These are phyloP conservation scores for Sebastes ruberrimus DNA, from an alignment of 2,797 vertebrate species.

Conservation along the genomic window DNA sequence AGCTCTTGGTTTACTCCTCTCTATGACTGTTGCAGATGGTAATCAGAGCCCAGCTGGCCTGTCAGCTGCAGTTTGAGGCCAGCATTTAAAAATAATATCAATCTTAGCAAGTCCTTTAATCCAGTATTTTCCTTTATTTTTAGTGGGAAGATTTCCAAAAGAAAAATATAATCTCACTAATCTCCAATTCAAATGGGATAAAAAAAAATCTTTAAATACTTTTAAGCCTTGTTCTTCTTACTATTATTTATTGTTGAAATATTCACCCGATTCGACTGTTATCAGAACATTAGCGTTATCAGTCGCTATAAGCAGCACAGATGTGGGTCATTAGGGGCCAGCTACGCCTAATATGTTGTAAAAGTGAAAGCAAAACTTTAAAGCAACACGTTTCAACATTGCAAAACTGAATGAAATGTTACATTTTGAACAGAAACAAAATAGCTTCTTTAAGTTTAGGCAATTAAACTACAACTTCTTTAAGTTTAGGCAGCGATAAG, in stretches of 20 bases:
- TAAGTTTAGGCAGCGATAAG: too few relatives aligned
- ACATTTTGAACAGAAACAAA: too few relatives aligned
- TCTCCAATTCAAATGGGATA: not conserved
- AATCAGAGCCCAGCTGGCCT: slow-evolving; percentile 66
- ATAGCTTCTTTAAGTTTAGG: too few relatives aligned
- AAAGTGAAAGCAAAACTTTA: too few relatives aligned
- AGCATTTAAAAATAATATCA: slow-evolving; percentile 59
- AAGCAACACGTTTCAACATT: too few relatives aligned
- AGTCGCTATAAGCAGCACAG: too few relatives aligned
- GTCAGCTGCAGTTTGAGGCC: slow-evolving; percentile 47
- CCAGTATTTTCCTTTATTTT: slow-evolving; percentile 33
- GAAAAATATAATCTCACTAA: slow-evolving; percentile 12
- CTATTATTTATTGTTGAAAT: not conserved
- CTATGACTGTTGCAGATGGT: slow-evolving; percentile 71
- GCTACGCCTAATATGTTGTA: too few relatives aligned
- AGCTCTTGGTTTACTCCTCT: slow-evolving; percentile 50
- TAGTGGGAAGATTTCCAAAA: slow-evolving; percentile 3
- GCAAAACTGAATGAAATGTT: too few relatives aligned
- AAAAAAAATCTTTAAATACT: not conserved
- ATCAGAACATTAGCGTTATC: too few relatives aligned
- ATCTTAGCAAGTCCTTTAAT: slow-evolving; percentile 37
- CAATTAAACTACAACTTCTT: too few relatives aligned
- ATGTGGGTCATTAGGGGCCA: too few relatives aligned
- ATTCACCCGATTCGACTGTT: too few relatives aligned
- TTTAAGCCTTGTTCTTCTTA: not conserved